A percentile compares a stretch with the other conserved stretches of the same genome.
phyloP scores from a whole-genome alignment of 2,888 invertebrate species.

The Pyrrhosoma nymphula region DNA sequence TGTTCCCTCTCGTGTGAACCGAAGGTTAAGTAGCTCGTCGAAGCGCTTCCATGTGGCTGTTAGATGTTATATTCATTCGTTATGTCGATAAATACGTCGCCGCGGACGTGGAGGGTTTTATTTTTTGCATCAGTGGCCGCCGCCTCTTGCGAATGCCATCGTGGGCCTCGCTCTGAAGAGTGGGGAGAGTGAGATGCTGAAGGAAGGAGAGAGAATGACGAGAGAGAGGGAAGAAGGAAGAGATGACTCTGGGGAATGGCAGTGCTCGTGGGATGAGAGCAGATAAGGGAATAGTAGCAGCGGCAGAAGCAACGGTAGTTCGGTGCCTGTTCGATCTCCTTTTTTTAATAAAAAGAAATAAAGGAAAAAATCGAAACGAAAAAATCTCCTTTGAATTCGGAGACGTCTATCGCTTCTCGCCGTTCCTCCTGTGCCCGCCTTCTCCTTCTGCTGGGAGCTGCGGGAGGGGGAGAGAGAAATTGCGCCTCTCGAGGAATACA shows the following conservation, averaged over 20 bases:
- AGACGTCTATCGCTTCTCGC: slow-evolving; percentile 50
- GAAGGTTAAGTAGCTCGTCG: neutral
- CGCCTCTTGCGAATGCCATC: neutral
- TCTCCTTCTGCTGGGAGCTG: neutral
- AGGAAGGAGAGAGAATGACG: neutral
- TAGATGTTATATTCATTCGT: neutral
- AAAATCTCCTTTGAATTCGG: slow-evolving; percentile 48
- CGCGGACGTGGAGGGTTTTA: neutral
- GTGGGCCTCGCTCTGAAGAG: neutral
- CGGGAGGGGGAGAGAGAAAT: slow-evolving; percentile 45
- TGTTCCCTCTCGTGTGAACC: neutral
- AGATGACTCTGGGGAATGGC: neutral
- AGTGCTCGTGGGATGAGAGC: neutral
- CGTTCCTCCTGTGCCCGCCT: neutral
- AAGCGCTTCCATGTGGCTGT: neutral
- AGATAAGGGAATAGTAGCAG: slow-evolving; percentile 23
- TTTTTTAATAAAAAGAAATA: neutral
- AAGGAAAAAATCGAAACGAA: neutral
- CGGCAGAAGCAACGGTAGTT: neutral
- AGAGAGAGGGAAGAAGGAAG: neutral
- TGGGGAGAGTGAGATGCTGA: neutral
- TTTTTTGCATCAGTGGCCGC: neutral
- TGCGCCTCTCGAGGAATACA: slow-evolving; percentile 60
- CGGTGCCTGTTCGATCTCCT: neutral
- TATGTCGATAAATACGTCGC: neutral